Conservation (phyloP, 2,113 vertebrate species). For the Cercopithecus mona region DNA sequence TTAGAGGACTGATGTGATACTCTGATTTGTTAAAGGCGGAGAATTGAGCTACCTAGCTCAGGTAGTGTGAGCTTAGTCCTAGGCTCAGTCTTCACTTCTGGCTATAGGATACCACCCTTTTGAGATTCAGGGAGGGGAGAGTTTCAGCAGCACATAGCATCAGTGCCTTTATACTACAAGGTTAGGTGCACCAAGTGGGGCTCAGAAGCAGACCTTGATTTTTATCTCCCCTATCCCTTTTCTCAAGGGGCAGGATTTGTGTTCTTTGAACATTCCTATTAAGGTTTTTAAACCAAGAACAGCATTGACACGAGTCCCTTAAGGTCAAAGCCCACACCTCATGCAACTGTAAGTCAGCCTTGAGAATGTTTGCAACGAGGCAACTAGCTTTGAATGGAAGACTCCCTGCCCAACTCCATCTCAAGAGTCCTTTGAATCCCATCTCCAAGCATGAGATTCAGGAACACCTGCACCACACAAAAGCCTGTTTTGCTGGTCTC, state of each 20-base stretch:
- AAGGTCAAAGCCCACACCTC: not conserved
- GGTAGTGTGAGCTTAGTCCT: not conserved
- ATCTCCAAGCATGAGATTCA: not conserved
- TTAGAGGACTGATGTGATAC: not conserved
- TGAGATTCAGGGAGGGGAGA: not conserved
- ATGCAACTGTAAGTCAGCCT: fast-evolving
- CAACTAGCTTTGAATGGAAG: too few relatives aligned
- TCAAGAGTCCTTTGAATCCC: not conserved
- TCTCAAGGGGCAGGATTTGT: too few relatives aligned
- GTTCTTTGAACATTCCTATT: too few relatives aligned
- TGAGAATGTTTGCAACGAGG: too few relatives aligned
- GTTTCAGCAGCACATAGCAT: fast-evolving
- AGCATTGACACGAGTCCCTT: not conserved
- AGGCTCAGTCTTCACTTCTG: not conserved
- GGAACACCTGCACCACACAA: too few relatives aligned
- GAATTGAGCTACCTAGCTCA: too few relatives aligned
- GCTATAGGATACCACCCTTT: too few relatives aligned
- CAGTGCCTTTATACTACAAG: not conserved
- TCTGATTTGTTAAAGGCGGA: not conserved
- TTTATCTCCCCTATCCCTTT: too few relatives aligned
- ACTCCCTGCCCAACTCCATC: not conserved
- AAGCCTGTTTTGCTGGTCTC: fast-evolving
- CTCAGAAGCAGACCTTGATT: not conserved
- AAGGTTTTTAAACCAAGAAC: too few relatives aligned
- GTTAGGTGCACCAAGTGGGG: not conserved